phyloP scores from a whole-genome alignment of 2,888 invertebrate species.

The Caradrina clavipalpis region DNA sequence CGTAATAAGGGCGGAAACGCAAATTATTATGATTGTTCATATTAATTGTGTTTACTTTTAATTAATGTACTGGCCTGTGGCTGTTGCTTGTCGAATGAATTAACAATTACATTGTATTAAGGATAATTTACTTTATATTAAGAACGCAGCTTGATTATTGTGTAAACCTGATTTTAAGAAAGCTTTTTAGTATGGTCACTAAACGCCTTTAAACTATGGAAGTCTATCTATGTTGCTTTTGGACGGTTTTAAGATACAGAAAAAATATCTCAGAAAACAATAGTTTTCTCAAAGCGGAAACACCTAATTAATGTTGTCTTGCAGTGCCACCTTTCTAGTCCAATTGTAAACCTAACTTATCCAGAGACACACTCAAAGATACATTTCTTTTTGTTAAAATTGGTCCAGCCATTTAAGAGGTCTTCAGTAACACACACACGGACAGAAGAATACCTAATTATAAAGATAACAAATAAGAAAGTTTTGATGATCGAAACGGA shows the following conservation, averaged over 20 bases:
- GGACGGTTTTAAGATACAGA: neutral
- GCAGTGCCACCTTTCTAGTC: too few relatives aligned
- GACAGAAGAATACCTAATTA: too few relatives aligned
- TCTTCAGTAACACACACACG: too few relatives aligned
- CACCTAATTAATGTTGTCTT: too few relatives aligned
- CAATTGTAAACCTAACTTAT: too few relatives aligned
- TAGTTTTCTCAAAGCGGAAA: too few relatives aligned
- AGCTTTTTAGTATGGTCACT: slow-evolving; percentile 5
- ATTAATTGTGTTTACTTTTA: slow-evolving; percentile 51
- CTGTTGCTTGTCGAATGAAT: slow-evolving; percentile 30
- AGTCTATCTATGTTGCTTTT: neutral
- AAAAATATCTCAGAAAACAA: neutral
- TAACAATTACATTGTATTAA: slow-evolving; percentile 31
- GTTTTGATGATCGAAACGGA: neutral
- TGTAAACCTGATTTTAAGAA: slow-evolving; percentile 9
- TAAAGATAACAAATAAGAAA: neutral
- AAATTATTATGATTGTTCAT: slow-evolving; percentile 45
- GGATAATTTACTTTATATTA: slow-evolving; percentile 15
- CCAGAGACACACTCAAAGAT: too few relatives aligned
- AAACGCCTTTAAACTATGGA: slow-evolving; percentile 1
- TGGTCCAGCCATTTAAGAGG: too few relatives aligned
- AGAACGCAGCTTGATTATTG: slow-evolving; percentile 8
- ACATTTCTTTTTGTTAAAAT: too few relatives aligned
- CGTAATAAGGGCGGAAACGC: slow-evolving; percentile 26
- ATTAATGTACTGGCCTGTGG: slow-evolving; percentile 43